These are phyloP conservation scores for Scaptomyza tumidula DNA, from an alignment of 2,888 invertebrate genomes.

Conservation along the genomic window DNA sequence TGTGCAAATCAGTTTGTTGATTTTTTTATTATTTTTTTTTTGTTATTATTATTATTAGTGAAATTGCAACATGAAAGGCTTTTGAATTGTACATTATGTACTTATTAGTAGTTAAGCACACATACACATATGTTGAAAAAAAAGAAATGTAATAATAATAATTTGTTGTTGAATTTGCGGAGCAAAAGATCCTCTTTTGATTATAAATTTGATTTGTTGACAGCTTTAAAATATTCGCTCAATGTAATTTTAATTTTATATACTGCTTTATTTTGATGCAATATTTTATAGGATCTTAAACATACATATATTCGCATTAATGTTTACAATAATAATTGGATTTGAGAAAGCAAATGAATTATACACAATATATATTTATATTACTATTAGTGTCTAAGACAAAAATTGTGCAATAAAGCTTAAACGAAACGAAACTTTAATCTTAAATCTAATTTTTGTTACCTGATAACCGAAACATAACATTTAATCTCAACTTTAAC, in stretches of 20 bases:
- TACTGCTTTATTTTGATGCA: conserved; percentile 72
- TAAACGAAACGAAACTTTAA: conserved; percentile 33
- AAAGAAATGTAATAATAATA: conserved; percentile 8
- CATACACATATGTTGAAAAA: conserved; percentile 19
- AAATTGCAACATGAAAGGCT: conserved; percentile 63
- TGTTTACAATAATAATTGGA: conserved; percentile 10
- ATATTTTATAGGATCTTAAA: conserved; percentile 56
- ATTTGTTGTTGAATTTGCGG: conserved; percentile 36
- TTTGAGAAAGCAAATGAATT: conserved; percentile 20
- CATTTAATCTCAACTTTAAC: background rate
- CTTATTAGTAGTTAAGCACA: conserved; percentile 30
- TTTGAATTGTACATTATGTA: conserved; percentile 54
- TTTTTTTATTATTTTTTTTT: conserved; percentile 2
- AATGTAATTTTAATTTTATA: conserved; percentile 56
- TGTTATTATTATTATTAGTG: conserved; percentile 24
- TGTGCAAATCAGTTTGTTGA: conserved; percentile 46
- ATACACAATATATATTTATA: conserved; percentile 36
- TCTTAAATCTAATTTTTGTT: background rate
- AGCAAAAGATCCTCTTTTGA: conserved; percentile 4
- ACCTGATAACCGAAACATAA: background rate
- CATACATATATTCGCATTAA: conserved; percentile 5
- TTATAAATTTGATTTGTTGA: conserved; percentile 42
- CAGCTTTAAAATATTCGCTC: conserved; percentile 36
- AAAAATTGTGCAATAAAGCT: conserved; percentile 65
- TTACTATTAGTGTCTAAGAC: conserved; percentile 66